Percentiles rank a stretch among this genome's conserved stretches.
phyloP scores from a whole-genome alignment of 2,113 vertebrate species.

The Setophaga coronata region DNA sequence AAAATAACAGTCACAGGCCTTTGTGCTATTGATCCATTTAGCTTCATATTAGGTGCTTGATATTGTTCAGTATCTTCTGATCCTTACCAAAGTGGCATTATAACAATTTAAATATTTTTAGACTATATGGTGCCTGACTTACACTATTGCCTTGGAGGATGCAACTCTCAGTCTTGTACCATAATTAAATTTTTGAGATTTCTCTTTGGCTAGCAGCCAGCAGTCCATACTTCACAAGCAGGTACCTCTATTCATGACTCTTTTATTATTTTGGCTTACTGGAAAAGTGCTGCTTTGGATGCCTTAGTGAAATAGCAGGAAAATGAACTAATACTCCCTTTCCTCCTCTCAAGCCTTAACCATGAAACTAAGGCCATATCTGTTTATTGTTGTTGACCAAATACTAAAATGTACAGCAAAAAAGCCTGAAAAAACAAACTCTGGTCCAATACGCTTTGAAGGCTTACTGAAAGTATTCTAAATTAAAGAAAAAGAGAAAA shows the following conservation, averaged over 20 bases:
- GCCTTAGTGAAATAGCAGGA: background rate
- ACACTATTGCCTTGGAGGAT: background rate
- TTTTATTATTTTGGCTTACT: background rate
- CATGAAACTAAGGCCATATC: background rate
- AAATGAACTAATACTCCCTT: background rate
- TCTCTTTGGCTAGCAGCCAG: background rate
- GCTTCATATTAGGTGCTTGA: background rate
- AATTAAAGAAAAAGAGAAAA: background rate
- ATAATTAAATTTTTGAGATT: background rate
- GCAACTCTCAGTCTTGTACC: background rate
- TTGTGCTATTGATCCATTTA: background rate
- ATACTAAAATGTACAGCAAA: background rate
- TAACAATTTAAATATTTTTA: background rate
- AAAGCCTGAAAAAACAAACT: background rate
- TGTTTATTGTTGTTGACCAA: background rate
- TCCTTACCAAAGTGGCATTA: background rate
- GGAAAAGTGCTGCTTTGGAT: background rate
- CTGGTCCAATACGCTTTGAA: background rate
- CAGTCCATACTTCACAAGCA: background rate
- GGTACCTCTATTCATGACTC: background rate
- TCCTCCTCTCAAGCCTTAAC: background rate
- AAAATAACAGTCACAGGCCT: background rate
- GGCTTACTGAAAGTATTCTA: background rate
- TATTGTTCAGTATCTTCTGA: background rate
- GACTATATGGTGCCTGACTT: background rate